Evolutionary conservation across 2,888 invertebrate species (phyloP).

Genomic region (Disparrhopalites patrizii): DNA sequence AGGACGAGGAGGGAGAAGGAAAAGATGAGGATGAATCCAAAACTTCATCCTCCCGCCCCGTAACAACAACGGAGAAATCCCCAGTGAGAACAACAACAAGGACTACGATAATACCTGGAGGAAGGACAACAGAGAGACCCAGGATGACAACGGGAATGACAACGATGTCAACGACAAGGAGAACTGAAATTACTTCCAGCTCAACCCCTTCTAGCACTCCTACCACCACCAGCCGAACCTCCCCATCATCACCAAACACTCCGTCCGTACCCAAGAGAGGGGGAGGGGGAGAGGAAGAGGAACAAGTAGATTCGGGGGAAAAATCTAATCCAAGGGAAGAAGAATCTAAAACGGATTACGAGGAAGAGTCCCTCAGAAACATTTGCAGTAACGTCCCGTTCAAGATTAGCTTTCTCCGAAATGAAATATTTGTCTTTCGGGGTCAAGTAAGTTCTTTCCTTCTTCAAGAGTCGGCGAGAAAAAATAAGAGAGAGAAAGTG

Average conservation of each 20-base stretch:
- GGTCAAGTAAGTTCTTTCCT: conserved; percentile 54
- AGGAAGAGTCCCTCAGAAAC: conserved; percentile 50
- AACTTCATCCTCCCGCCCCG: not conserved
- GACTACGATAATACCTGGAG: conserved; percentile 2
- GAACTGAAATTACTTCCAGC: no score
- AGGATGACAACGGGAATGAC: conserved; percentile 1
- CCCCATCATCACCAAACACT: not conserved
- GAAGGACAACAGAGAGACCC: not conserved
- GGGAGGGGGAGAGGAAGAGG: not conserved
- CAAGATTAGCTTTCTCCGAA: conserved; percentile 62
- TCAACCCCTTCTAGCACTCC: no score
- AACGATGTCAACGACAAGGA: conserved; percentile 19
- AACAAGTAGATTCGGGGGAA: not conserved
- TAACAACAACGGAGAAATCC: conserved; percentile 3
- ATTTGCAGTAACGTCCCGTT: conserved; percentile 66
- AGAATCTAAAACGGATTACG: conserved; percentile 7
- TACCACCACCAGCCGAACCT: conserved; percentile 7
- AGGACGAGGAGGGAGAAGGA: not conserved
- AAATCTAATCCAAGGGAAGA: not conserved
- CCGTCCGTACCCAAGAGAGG: not conserved
- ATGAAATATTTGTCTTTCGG: conserved; percentile 61
- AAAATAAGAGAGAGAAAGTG: no score
- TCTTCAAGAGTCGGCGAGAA: no score
- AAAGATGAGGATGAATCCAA: conserved; percentile 9
- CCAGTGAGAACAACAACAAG: conserved; percentile 13